phyloP scores from a whole-genome alignment of 2,113 vertebrate species.

The Trematomus loennbergii region DNA sequence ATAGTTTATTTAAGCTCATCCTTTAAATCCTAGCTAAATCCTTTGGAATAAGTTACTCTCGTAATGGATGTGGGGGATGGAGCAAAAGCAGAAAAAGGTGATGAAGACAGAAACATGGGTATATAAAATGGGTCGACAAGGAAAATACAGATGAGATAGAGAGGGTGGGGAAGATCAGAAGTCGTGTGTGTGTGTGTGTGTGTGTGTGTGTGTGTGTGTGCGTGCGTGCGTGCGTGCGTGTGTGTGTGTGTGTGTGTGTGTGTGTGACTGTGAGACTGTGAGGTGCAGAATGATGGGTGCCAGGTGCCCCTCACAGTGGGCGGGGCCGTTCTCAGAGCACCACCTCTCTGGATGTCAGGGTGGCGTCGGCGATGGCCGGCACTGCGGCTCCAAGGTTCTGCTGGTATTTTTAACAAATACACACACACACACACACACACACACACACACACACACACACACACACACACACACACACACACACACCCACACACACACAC shows the following conservation, averaged over 20 bases:
- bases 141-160: background rate
- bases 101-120: background rate
- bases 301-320: constrained; percentile 69
- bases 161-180: background rate
- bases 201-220: no score
- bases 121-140: background rate
- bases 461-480: constrained; percentile 10
- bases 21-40: background rate
- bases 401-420: constrained; percentile 69
- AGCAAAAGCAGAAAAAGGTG: no score
- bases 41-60: background rate
- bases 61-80: background rate
- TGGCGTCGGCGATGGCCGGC: constrained; percentile 60
- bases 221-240: background rate
- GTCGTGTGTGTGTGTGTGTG: no score
- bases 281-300: constrained; percentile 81
- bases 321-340: constrained; percentile 60
- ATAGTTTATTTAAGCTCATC: background rate
- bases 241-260: constrained; percentile 33
- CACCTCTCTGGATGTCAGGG: constrained; percentile 58
- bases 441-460: constrained; percentile 11
- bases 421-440: constrained; percentile 5
- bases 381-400: constrained; percentile 67
- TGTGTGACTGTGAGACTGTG: constrained; percentile 18
- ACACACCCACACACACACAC: constrained; percentile 29